Percentiles rank a stretch among this genome's conserved stretches.
These are phyloP conservation scores for Barnardius zonarius DNA, from an alignment of 2,113 vertebrate genomes.

Conservation along the genomic window DNA sequence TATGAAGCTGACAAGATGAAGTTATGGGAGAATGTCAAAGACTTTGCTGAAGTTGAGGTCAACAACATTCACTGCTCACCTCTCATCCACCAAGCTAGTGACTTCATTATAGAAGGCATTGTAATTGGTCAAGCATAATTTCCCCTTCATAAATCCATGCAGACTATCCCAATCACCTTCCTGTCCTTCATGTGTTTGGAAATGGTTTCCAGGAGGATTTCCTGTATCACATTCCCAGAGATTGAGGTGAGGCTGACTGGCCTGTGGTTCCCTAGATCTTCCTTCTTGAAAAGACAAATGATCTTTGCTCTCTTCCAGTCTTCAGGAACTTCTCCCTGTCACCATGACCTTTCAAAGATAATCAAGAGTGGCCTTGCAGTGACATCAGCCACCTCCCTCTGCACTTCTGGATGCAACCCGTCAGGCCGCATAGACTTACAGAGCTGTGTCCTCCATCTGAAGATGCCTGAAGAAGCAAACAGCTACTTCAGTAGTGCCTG, in stretches of 20 bases:
- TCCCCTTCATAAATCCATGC: not conserved
- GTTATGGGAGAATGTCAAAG: not conserved
- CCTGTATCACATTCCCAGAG: not conserved
- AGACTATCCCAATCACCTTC: not conserved
- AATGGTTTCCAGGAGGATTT: not conserved
- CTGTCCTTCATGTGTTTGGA: not conserved
- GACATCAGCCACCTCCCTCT: not conserved
- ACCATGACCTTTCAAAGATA: not conserved
- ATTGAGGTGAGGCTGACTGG: not conserved
- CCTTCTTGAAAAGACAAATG: not conserved
- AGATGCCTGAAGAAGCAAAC: not conserved
- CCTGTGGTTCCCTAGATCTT: not conserved
- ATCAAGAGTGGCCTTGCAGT: not conserved
- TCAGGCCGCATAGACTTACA: not conserved
- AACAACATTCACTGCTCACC: not conserved
- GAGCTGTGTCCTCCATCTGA: not conserved
- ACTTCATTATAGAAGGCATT: not conserved
- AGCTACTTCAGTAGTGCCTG: accelerated
- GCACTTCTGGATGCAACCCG: not conserved
- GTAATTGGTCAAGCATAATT: not conserved
- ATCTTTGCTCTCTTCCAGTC: not conserved
- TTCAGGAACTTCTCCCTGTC: not conserved
- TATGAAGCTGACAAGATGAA: not conserved
- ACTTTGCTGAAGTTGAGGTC: not conserved
- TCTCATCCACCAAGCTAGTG: not conserved